A percentile compares a stretch with the other conserved stretches of the same genome.
Evolutionary conservation across 1,140 invertebrate species (phyloP).

Genomic region (Sinonovacula constricta): DNA sequence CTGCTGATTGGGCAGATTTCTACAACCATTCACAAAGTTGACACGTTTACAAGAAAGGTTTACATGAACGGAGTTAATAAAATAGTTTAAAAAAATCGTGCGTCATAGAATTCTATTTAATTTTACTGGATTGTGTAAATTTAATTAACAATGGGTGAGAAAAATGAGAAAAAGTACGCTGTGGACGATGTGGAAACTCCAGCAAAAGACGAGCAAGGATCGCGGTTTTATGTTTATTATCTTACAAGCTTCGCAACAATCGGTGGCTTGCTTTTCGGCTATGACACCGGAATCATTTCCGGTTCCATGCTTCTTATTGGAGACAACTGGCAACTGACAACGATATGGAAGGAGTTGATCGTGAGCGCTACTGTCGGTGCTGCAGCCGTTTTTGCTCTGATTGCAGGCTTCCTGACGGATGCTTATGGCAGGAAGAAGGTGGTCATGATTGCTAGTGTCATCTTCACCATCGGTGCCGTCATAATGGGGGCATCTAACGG

Average conservation of each 20-base stretch:
- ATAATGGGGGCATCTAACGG: constrained; percentile 63
- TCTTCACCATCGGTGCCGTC: constrained; percentile 70
- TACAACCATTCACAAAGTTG: no score
- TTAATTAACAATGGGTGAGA: constrained; percentile 2
- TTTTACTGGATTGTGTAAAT: no score
- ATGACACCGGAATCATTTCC: constrained; percentile 84
- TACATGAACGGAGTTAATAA: no score
- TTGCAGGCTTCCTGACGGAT: constrained; percentile 68
- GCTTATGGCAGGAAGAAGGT: constrained; percentile 66
- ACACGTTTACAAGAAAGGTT: no score
- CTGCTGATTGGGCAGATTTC: no score
- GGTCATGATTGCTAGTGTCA: constrained; percentile 70
- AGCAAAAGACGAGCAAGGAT: constrained; percentile 42
- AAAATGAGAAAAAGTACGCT: background rate
- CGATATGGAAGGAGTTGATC: constrained; percentile 67
- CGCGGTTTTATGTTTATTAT: constrained; percentile 67
- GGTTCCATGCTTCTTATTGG: constrained; percentile 82
- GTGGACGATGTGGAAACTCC: background rate
- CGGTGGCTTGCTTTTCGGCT: constrained; percentile 85
- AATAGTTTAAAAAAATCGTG: no score
- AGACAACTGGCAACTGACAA: constrained; percentile 65
- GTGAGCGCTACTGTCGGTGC: constrained; percentile 71
- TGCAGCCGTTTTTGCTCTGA: constrained; percentile 69
- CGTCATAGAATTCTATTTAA: no score
- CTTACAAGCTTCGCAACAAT: constrained; percentile 76